Evolutionary conservation across 1,140 invertebrate species (phyloP).

Genomic region (Aphelenchoides besseyi): DNA sequence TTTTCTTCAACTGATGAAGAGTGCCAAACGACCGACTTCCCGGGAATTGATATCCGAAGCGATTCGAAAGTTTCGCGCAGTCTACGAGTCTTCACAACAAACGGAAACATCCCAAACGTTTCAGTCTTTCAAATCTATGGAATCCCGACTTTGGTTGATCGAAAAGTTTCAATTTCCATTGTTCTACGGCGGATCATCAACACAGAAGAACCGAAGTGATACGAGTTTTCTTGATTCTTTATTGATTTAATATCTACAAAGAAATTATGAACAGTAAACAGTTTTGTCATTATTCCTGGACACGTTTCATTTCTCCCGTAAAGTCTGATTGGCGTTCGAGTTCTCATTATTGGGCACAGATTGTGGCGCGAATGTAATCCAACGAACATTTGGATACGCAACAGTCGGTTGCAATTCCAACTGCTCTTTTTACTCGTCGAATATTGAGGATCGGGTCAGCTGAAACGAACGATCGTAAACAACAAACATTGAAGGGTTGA

Average conservation of each 20-base stretch:
- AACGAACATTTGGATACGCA: slow-evolving; percentile 14
- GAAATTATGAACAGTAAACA: no score
- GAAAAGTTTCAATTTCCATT: neutral
- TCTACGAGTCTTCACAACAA: slow-evolving; percentile 17
- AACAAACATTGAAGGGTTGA: neutral
- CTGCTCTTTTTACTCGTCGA: neutral
- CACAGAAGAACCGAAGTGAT: neutral
- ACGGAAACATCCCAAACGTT: neutral
- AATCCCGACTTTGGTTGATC: neutral
- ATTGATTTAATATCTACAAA: slow-evolving; percentile 1
- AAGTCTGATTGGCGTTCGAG: neutral
- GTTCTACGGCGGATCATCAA: neutral
- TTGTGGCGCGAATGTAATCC: neutral
- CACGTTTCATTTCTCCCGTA: neutral
- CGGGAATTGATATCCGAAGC: neutral
- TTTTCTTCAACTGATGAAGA: slow-evolving; percentile 34
- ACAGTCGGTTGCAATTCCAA: slow-evolving; percentile 16
- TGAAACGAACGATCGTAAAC: neutral
- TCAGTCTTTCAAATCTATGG: neutral
- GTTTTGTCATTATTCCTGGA: no score
- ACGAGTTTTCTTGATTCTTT: neutral
- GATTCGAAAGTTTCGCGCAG: slow-evolving; percentile 26
- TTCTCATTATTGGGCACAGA: slow-evolving; percentile 8
- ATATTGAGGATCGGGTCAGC: neutral
- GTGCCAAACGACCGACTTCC: slow-evolving; percentile 14